Evolutionary conservation across 2,113 vertebrate genomes (phyloP), one percentile per base, ranked within the genome.

Genomic region (Scalopus aquaticus): DNA sequence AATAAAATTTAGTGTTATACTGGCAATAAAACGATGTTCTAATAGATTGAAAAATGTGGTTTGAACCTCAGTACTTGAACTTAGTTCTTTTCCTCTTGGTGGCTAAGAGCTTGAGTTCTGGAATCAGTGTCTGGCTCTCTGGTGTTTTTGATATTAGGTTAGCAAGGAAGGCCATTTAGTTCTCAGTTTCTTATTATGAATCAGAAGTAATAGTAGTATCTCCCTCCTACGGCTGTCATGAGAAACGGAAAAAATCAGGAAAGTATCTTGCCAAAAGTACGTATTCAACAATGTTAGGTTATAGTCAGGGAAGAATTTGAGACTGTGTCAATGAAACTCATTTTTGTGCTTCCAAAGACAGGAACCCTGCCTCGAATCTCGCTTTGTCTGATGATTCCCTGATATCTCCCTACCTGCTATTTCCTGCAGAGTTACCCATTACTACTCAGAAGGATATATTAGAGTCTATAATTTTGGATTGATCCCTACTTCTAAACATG

Each of bases 1-100:
- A 86, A 67, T 87, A 82, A 94, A 69, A 93, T 89, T 78, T 13
- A 74, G 13, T 54, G 84, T 70, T 72, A 16, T 69, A 64, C 46
- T 51, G 37, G 6, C 35, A 90, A 42, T 90, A 62, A 56, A 88
- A 90, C 11, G 79, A 46, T 62, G 65, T 46, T 77, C 19, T 76
- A 80, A 56, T 76, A 87, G 9, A 37, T 37, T 49, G 17, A 56
- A 76, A 69, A 37, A 44, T 54, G 64, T 84, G 28, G 12, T 39
- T 67, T 32, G 19, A 56, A 49, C 39, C 12, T 82, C 49, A 80
- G 3, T 84, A 65, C 91, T 88, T 88, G 49, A 85, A 60, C 12
- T 88, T 56, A n/a, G 6, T 70, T 87, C 26, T 24, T 79, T 79
- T 67, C 32, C 22, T 76, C 9, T 74, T 76, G 7, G 30, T 51